phyloP scores from a whole-genome alignment of 2,797 vertebrate genomes.

The Ceryle rudis region DNA sequence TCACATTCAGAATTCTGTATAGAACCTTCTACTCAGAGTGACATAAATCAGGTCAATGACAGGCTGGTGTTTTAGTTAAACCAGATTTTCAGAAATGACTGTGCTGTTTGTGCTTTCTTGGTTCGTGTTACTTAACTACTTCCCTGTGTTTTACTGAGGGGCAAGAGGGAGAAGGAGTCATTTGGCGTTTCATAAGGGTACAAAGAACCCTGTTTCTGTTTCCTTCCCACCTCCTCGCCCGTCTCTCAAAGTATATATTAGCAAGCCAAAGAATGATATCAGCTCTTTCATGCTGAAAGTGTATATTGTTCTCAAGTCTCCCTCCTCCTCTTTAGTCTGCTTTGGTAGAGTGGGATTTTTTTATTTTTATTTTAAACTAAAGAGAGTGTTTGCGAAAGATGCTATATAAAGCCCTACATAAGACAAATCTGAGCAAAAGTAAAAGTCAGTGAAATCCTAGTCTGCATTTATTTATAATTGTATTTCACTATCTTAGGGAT shows the following conservation, averaged over 20 bases:
- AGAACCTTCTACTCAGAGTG: not conserved
- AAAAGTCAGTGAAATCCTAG: not conserved
- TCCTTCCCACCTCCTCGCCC: not conserved
- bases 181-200: constrained; percentile 3
- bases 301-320: constrained; percentile 14
- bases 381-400: not conserved
- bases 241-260: not conserved
- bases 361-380: not conserved
- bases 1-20: not conserved
- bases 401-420: not conserved
- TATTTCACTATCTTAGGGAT: not conserved
- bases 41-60: constrained; percentile 25
- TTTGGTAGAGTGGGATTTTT: not conserved
- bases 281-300: constrained; percentile 59
- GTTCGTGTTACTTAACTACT: constrained; percentile 36
- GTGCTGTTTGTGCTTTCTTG: not conserved
- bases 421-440: not conserved
- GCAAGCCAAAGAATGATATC: constrained; percentile 46
- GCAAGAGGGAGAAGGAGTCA: not conserved
- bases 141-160: constrained; percentile 51
- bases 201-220: constrained; percentile 46
- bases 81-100: constrained; percentile 5
- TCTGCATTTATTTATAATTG: not conserved
- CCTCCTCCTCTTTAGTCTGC: not conserved
- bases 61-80: not conserved